Evolutionary conservation across 2,797 vertebrate species (phyloP).

Genomic region (Anisognathus igniventris): DNA sequence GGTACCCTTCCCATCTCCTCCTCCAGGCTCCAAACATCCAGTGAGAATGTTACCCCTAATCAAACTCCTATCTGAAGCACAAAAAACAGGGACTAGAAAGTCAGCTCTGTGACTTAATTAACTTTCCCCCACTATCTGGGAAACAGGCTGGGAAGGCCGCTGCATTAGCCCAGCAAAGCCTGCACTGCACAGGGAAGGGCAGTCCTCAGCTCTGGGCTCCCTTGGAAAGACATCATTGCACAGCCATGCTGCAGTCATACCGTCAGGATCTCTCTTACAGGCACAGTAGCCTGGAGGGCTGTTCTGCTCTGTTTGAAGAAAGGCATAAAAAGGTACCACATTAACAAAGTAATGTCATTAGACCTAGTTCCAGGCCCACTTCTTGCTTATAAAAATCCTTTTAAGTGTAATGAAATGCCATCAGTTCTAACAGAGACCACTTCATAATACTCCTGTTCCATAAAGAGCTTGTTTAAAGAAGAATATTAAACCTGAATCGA

Average conservation of each 20-base stretch:
- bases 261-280: not conserved
- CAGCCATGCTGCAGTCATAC: not conserved
- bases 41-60: not conserved
- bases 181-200: not conserved
- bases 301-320: not conserved
- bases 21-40: not conserved
- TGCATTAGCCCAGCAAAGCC: not conserved
- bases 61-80: not conserved
- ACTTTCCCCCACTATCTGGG: rapidly evolving
- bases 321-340: not conserved
- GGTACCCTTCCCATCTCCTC: not conserved
- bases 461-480: not conserved
- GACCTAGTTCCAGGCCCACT: not conserved
- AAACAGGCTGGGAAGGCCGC: not conserved
- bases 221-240: not conserved
- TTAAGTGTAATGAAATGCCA: conserved; percentile 14
- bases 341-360: conserved; percentile 16
- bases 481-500: not conserved
- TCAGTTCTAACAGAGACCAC: conserved; percentile 5
- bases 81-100: not conserved
- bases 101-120: not conserved
- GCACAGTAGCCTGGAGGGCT: not conserved
- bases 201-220: not conserved
- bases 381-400: conserved; percentile 23
- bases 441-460: not conserved